Base-by-base conservation (phyloP, 2,888 invertebrate species). In the Phlogophora meticulosa region DNA sequence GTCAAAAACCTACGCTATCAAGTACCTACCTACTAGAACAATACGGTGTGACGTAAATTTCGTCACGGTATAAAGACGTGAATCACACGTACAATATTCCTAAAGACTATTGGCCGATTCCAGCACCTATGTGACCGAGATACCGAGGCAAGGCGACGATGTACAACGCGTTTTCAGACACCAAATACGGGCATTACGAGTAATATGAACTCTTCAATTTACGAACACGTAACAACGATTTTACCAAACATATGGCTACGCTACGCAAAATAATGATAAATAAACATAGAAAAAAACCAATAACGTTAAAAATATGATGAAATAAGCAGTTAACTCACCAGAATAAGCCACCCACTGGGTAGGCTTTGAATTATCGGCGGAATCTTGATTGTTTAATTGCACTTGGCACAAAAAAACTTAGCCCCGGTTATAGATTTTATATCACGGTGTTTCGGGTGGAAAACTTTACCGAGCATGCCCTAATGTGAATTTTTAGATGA, bases 321-420 rank as follows among this genome's bases (percentile, higher is more conserved):
- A 82, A 80, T 85, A 65, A 67, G 78, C 57, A 28, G 65, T 53
- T 61, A 81, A 93, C 96, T 96, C 92, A 97, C 97, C 97, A 96
- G 96, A 95, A 94, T 96, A 96, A 96, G 97, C 97, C 97, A 97
- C 97, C 97, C 97, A 96, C 96, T 97, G 97, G 97, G 97, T 96
- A 96, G 97, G 97, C 96, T 96, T 96, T 96, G 96, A 96, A 96
- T 97, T 97, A 96, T 96, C 96, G 97, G 96, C 97, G 97, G 97
- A 97, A 97, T 97, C 97, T 97, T 97, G 97, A 96, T 96, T 96
- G 97, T 96, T 97, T 97, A 95, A 89, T 94, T 90, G 94, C 95
- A 95, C 95, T 95, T 93, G 93, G 94, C 94, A 94, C 94, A 91
- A 92, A 93, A 95, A 95, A 95, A 95, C 91, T 91, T 89, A 91